Base-by-base conservation (phyloP, 2,797 vertebrate species). In the Crenuchus spilurus region DNA sequence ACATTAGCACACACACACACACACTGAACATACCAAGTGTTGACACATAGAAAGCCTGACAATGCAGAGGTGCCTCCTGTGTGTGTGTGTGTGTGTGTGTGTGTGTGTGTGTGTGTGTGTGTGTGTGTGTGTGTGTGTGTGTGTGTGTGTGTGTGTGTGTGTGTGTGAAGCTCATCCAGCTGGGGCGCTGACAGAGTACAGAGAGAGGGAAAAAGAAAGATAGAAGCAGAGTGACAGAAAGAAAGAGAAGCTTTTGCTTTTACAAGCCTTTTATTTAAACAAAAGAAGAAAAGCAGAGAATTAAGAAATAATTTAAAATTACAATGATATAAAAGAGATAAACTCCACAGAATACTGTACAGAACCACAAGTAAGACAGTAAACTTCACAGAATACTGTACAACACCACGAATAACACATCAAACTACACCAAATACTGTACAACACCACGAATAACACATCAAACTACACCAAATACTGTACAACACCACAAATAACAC, bases 161-260 rank as follows among this genome's bases (percentile, higher is more conserved):
- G 55, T 76, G 72, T 76, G 66, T 76, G 58, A 48, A 70, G 77
- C 76, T 82, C 82, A 70, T 69, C 75, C 63, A 79, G 77, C 70
- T 63, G 86, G 86, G 85, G 77, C 75, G 87, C 77, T 89, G 89
- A 91, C 39, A 70, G 86, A 89, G 86, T n/a, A n/a, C n/a, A n/a
- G n/a, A n/a, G 88, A 81, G 62, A 77, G 80, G 74, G 65, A 71
- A 72, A 70, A 69, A 82, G 85, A 84, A 83, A 82, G 78, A 81
- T 80, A 86, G 87, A 84, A 81, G 86, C 81, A 72, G 65, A 76
- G 44, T 52, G 48, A 76, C 75, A 72, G 66, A 61, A 9, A 58
- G 33, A 67, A 20, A 62, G 28, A 49, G 8, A 60, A 28, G n/a
- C n/a, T n/a, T n/a, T n/a, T n/a, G n/a, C n/a, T n/a, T n/a, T n/a